Conservation (phyloP, 2,113 vertebrate genomes). For the Poecile atricapillus region DNA sequence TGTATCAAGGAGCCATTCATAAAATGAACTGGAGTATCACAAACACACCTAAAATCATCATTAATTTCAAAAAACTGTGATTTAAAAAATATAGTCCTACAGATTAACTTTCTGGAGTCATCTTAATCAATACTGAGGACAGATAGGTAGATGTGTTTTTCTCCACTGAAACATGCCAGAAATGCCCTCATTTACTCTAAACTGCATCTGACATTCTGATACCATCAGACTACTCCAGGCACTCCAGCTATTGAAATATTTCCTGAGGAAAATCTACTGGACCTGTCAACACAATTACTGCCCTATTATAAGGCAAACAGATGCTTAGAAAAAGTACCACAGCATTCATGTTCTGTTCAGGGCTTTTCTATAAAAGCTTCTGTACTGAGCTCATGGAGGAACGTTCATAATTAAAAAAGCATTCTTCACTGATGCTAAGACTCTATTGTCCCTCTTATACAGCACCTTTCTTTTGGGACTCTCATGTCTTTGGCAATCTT, state of each 20-base stretch:
- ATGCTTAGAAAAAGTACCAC: neutral
- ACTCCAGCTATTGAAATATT: neutral
- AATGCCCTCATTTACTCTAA: neutral
- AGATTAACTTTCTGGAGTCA: neutral
- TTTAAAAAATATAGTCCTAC: neutral
- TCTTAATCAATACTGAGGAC: neutral
- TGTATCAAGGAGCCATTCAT: neutral
- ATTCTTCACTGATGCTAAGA: neutral
- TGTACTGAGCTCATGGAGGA: neutral
- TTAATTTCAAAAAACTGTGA: neutral
- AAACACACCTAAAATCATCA: neutral
- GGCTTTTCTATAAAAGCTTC: neutral
- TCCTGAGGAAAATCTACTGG: constrained; percentile 2
- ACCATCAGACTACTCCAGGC: neutral
- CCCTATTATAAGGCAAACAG: neutral
- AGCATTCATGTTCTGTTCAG: neutral
- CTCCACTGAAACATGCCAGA: neutral
- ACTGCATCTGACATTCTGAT: neutral
- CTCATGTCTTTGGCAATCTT: neutral
- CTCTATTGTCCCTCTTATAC: neutral
- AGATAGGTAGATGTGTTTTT: neutral
- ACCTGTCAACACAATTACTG: neutral
- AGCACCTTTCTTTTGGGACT: neutral
- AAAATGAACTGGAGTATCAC: neutral
- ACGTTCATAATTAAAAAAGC: neutral